Percentiles rank a stretch among this genome's conserved stretches.
Conservation (phyloP, 2,888 invertebrate genomes). For the Ischnus inquisitorius region DNA sequence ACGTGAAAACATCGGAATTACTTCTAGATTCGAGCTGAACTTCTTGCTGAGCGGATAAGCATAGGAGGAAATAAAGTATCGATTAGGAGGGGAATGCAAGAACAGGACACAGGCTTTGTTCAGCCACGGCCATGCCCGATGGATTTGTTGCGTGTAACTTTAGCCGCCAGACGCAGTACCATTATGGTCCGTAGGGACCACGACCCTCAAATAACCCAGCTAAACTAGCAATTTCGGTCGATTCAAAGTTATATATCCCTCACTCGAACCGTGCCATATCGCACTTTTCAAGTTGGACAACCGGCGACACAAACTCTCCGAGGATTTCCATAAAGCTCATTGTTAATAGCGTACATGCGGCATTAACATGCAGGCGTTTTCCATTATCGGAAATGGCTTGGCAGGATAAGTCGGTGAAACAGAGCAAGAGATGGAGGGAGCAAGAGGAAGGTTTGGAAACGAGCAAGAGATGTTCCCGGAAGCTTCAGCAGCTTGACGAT, state of each 20-base stretch:
- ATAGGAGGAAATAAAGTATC: too few species aligned
- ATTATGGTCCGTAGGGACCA: background rate
- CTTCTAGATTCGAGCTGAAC: too few species aligned
- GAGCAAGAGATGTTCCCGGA: slow-evolving; percentile 45
- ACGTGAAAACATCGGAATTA: too few species aligned
- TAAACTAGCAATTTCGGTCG: background rate
- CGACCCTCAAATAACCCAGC: background rate
- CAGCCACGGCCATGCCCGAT: background rate
- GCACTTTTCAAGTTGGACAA: slow-evolving; percentile 34
- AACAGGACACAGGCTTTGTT: background rate
- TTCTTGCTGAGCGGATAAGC: too few species aligned
- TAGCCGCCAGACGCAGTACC: background rate
- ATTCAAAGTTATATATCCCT: background rate
- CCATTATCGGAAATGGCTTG: slow-evolving; percentile 62
- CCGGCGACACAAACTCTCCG: slow-evolving; percentile 9
- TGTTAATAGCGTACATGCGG: slow-evolving; percentile 46
- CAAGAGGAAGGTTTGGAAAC: slow-evolving; percentile 27
- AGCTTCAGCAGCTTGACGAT: slow-evolving; percentile 65
- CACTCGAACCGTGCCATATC: background rate
- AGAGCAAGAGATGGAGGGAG: slow-evolving; percentile 5
- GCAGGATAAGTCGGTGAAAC: slow-evolving; percentile 45
- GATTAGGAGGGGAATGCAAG: background rate
- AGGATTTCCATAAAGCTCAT: slow-evolving; percentile 49
- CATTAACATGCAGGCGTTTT: slow-evolving; percentile 62
- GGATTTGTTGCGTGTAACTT: background rate